phyloP scores from a whole-genome alignment of 2,888 invertebrate genomes.

The Stenoptilia bipunctidactyla region DNA sequence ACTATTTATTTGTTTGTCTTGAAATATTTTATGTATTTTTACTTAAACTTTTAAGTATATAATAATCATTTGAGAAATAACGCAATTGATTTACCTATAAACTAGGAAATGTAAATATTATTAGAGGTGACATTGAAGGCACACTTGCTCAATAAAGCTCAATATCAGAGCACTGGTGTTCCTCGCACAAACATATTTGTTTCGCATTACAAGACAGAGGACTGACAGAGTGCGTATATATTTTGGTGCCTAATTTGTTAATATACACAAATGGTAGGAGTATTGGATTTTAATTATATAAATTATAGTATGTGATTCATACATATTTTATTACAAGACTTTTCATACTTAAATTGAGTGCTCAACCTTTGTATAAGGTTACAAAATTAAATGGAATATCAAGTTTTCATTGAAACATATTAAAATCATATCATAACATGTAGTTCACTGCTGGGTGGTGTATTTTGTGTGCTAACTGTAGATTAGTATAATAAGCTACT shows the following conservation, averaged over 20 bases:
- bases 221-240: conserved; percentile 33
- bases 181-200: conserved; percentile 39
- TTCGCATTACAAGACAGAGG: conserved; percentile 25
- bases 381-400: background rate
- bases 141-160: conserved; percentile 58
- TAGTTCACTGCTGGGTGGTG: background rate
- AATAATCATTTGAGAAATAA: background rate
- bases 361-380: conserved; percentile 17
- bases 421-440: background rate
- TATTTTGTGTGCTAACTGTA: background rate
- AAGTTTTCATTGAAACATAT: background rate
- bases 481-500: background rate
- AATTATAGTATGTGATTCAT: conserved; percentile 10
- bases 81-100: conserved; percentile 18
- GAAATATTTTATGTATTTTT: conserved; percentile 20
- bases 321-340: conserved; percentile 16
- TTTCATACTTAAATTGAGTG: conserved; percentile 13
- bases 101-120: conserved; percentile 10
- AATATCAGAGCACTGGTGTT: conserved; percentile 26
- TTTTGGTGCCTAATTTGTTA: conserved; percentile 34
- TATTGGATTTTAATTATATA: too few species aligned
- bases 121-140: too few species aligned
- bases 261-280: conserved; percentile 1
- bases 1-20: conserved; percentile 29
- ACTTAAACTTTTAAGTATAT: conserved; percentile 33